These are phyloP conservation scores for Sebastes cheni DNA, from an alignment of 2,797 vertebrate genomes.

Conservation along the genomic window DNA sequence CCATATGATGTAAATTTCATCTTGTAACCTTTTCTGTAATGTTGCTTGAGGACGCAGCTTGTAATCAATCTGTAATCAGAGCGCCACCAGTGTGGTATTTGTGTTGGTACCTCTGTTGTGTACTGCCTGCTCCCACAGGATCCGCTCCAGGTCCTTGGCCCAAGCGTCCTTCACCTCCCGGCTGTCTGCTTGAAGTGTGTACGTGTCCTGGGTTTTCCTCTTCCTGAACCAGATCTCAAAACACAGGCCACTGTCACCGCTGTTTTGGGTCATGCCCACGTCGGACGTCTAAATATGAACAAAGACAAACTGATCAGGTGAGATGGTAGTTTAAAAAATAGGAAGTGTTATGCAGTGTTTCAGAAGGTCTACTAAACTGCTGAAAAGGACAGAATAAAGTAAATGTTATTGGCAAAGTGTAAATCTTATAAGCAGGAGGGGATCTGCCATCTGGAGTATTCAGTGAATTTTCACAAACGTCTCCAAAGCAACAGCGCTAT, in stretches of 20 bases:
- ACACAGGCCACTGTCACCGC: constrained; percentile 84
- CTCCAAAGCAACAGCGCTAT: neutral
- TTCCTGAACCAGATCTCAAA: constrained; percentile 90
- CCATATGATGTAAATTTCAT: no score
- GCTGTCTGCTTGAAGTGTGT: constrained; percentile 79
- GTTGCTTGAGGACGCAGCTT: neutral
- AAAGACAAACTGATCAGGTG: neutral
- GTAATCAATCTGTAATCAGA: neutral
- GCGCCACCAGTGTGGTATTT: neutral
- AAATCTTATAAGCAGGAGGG: neutral
- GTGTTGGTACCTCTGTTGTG: constrained; percentile 81
- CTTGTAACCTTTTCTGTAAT: no score
- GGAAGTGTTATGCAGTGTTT: neutral
- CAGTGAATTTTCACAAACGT: neutral
- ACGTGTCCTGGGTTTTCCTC: constrained; percentile 87
- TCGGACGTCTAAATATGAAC: constrained; percentile 81
- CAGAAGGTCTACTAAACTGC: neutral
- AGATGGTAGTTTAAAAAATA: neutral
- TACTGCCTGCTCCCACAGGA: constrained; percentile 88
- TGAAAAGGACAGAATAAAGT: neutral
- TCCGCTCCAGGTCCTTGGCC: constrained; percentile 85
- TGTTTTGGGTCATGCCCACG: constrained; percentile 86
- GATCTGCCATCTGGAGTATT: neutral
- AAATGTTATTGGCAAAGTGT: neutral
- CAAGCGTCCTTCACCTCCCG: constrained; percentile 81